Evolutionary conservation across 2,797 vertebrate genomes (phyloP), one percentile per base, ranked within the genome.

Genomic region (Gallinago stenura): DNA sequence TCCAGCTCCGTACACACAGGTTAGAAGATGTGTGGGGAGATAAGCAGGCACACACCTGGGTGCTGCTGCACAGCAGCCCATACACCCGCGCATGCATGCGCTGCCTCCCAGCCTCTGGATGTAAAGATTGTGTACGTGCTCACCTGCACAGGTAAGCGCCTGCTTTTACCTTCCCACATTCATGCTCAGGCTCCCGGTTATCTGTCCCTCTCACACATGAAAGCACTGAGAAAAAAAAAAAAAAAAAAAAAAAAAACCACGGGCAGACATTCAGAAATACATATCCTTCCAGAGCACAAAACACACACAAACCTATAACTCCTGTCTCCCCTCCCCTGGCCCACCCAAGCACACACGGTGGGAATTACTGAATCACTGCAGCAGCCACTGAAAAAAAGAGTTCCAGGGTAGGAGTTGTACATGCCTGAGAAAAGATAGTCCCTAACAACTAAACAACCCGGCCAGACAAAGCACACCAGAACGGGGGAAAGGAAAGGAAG

Each of bases 41-140:
- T 96, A 96, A 93, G 64, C 56, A 87, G 77, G 87, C 78, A 86
- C 76, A 93, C 93, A 95, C 91, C 95, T 94, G 97, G 87, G n/a
- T 90, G 78, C 71, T 87, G 75, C 77, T 46, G 3, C 6, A 64
- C 57, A 76, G 16, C 61, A 77, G 58, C 24, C 79, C 43, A 12
- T 2, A 85, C 96, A 93, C 92, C 86, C 91, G 50, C 60, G 51
- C 93, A 89, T 6, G 35, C 90, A 64, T 39, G 81, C 4, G 60
- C 37, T 85, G 92, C 89, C 70, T 91, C 95, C 85, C 64, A 86
- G 73, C 65, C 82, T 89, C 76, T 1, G 83, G 93, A 77, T 91
- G 45, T 33, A 60, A 70, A 72, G 77, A 31, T 1, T 94, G 94
- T 64, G 80, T 96, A 96, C 95, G 95, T 97, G 95, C 91, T 94